These are phyloP conservation scores for Tryphoninae sp. DNA, from an alignment of 2,888 invertebrate genomes.

Conservation along the genomic window DNA sequence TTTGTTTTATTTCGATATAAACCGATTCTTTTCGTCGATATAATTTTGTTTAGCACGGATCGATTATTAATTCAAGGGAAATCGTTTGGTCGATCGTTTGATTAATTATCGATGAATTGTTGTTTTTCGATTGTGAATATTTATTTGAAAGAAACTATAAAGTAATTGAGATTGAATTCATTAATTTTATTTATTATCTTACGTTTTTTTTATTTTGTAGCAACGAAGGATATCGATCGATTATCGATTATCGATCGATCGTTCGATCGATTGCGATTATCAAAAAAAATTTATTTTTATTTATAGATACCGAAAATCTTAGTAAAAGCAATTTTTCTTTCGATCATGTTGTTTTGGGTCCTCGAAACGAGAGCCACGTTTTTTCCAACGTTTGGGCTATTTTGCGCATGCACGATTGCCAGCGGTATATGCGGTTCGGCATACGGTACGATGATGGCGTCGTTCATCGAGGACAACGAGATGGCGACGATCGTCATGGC, in stretches of 20 bases:
- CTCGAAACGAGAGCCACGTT: constrained; percentile 52
- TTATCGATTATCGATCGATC: too few relatives aligned
- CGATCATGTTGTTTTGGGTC: constrained; percentile 62
- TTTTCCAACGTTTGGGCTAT: constrained; percentile 50
- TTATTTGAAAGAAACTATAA: too few relatives aligned
- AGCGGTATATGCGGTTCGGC: constrained; percentile 66
- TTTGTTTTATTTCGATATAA: not conserved
- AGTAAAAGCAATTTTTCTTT: constrained; percentile 66
- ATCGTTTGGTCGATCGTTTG: too few relatives aligned
- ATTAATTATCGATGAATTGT: too few relatives aligned
- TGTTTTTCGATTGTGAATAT: too few relatives aligned
- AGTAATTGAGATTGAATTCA: too few relatives aligned
- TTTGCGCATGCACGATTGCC: constrained; percentile 55
- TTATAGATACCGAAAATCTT: constrained; percentile 67
- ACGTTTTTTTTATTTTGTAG: too few relatives aligned
- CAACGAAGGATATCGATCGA: too few relatives aligned
- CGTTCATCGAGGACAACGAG: constrained; percentile 81
- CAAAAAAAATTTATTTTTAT: not conserved
- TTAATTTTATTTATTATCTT: too few relatives aligned
- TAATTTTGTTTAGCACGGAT: too few relatives aligned
- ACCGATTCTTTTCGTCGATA: not conserved
- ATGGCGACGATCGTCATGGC: constrained; percentile 82
- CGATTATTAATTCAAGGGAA: too few relatives aligned
- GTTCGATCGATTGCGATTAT: too few relatives aligned
- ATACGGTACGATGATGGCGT: constrained; percentile 82